Base-by-base conservation (phyloP, 2,113 vertebrate species). In the Scomber colias region DNA sequence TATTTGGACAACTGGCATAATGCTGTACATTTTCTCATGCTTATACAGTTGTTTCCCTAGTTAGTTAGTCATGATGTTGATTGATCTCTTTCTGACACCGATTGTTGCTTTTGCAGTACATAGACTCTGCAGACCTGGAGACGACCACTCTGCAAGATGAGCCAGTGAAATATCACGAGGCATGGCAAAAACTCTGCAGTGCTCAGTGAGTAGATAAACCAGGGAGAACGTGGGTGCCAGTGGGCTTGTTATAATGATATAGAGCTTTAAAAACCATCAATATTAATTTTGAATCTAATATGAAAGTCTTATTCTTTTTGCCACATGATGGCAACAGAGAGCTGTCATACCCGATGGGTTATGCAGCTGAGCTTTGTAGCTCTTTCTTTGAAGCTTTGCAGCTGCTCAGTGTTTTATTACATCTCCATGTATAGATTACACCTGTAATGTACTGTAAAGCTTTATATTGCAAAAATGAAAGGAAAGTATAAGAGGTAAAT, bases 121-220 rank as follows among this genome's bases (percentile, higher is more conserved):
- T 99, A 3, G 97, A 99, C 88, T 99, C 98, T 70, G 96, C 96
- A 24, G 98, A 99, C 90, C 54, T 99, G 94, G 98, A 99, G 90
- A 90, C 85, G 0, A 75, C 85, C 3, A 96, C 95, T 19, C 82
- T 97, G 77, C 93, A 96, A 86, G 96, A 97, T 0, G 97, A 99
- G 27, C 98, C 98, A 0, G 97, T 99, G n/a, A 95, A 96, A 56
- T 99, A 99, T 86, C 98, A 99, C 0, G 97, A 99, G 70, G 98
- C 98, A 0, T 99, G 98, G 98, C 98, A 99, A 90, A 98, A 97
- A 59, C 97, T 99, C 12, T 99, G 98, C 77, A 97, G 96, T 10
- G 95, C 97, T 59, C 90, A 99, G 97, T 99, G 79, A 98, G 97
- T 91, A 63, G 31, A 60, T 40, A 49, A 31, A 53, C 10, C 55